Base-by-base conservation (phyloP, 2,888 invertebrate genomes). In the Encarsia formosa region DNA sequence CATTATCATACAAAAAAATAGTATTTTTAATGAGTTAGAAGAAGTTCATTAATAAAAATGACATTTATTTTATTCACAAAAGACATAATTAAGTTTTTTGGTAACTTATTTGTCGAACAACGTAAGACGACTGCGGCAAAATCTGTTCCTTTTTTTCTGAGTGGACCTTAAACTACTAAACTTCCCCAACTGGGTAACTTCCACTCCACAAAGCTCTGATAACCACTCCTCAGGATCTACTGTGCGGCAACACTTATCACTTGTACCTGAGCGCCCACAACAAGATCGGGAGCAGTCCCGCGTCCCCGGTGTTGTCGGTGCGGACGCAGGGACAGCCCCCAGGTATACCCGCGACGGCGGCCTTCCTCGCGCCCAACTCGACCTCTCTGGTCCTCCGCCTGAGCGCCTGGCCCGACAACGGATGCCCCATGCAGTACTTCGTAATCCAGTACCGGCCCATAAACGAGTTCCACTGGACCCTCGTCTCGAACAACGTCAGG, bases 201-300 rank as follows among this genome's bases (percentile, higher is more conserved):
- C n/a, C n/a, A n/a, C n/a, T n/a, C n/a, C n/a, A n/a, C n/a, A n/a
- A n/a, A n/a, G n/a, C n/a, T n/a, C n/a, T n/a, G n/a, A n/a, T n/a
- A n/a, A n/a, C n/a, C n/a, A n/a, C n/a, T n/a, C n/a, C 15, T 5
- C 49, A 78, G 79, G 81, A 82, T 4, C 75, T 87, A 8, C 77
- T 82, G 2, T 87, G 87, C 64, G 87, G 87, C 15, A 86, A 84
- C 61, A 84, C 84, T 52, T 87, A 87, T 69, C 85, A 87, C 65
- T 77, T 87, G 37, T 84, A 83, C 63, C 68, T 87, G 64, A 83
- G 82, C 26, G 83, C 85, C 5, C 82, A 83, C 68, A 87, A 87
- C 66, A 84, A 83, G 71, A 84, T 87, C 47, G 87, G 87, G 39
- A 81, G 80, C 61, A 86, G 86, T 18, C 81, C 83, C 18, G 79